Percentiles rank a stretch among this genome's conserved stretches.
These are phyloP conservation scores for Hypsibius dujardini DNA, from an alignment of 1,140 invertebrate genomes.

Conservation along the genomic window DNA sequence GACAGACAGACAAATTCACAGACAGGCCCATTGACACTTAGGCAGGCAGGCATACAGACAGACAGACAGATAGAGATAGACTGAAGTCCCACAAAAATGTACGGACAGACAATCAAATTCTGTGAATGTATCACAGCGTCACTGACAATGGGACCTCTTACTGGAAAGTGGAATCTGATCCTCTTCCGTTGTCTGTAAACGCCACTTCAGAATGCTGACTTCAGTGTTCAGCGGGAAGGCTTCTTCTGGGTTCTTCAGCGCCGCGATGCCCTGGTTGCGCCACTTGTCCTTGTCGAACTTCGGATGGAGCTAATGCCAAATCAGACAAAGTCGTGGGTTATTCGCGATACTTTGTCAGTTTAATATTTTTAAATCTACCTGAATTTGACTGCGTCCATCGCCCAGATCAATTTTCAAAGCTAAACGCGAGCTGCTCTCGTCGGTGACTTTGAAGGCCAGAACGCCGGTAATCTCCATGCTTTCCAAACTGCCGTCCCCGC, in stretches of 20 bases:
- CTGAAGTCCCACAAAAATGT: background rate
- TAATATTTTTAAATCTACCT: constrained; percentile 37
- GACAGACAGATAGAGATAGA: constrained; percentile 23
- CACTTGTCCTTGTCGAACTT: constrained; percentile 86
- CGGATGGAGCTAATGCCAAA: constrained; percentile 58
- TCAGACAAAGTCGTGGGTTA: background rate
- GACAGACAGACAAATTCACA: constrained; percentile 19
- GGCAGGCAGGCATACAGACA: background rate
- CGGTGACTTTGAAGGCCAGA: constrained; percentile 64
- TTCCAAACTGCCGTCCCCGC: constrained; percentile 73
- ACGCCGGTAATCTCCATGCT: constrained; percentile 77
- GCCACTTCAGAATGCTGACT: constrained; percentile 90
- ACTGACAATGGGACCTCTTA: constrained; percentile 2
- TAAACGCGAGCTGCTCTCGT: constrained; percentile 51
- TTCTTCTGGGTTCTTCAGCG: constrained; percentile 73
- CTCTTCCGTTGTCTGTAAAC: constrained; percentile 63
- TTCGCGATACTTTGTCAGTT: background rate
- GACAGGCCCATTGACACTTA: too few species aligned
- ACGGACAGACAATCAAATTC: constrained; percentile 18
- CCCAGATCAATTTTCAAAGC: constrained; percentile 36
- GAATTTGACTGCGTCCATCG: constrained; percentile 56
- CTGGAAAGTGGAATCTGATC: constrained; percentile 48
- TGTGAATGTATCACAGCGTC: background rate
- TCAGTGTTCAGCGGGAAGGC: constrained; percentile 89
- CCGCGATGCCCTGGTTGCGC: constrained; percentile 46